A percentile compares a stretch with the other conserved stretches of the same genome.
Conservation (phyloP, 2,888 invertebrate genomes). For the Frankliniella fusca region DNA sequence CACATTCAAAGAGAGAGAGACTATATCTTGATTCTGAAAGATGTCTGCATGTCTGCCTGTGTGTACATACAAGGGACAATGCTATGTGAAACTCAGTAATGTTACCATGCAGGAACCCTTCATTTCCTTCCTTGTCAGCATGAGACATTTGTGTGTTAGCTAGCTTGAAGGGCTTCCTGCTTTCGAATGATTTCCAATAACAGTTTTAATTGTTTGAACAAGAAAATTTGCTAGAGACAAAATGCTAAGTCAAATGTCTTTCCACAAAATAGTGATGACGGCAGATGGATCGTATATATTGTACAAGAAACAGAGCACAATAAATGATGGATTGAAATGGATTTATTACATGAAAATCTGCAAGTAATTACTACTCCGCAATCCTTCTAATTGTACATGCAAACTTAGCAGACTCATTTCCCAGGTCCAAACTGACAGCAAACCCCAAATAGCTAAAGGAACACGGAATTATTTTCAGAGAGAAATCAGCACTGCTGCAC, state of each 20-base stretch:
- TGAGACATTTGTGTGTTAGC: constrained; percentile 18
- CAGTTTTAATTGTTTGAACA: background rate
- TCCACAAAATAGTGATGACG: constrained; percentile 22
- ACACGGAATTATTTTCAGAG: too few species aligned
- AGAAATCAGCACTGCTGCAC: too few species aligned
- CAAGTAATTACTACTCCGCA: background rate
- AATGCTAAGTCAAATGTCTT: constrained; percentile 26
- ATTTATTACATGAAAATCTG: constrained; percentile 23
- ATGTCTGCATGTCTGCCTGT: background rate
- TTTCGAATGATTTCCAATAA: constrained; percentile 21
- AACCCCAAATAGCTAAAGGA: too few species aligned
- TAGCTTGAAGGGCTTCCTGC: constrained; percentile 25
- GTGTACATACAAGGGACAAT: constrained; percentile 5
- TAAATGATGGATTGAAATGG: constrained; percentile 26
- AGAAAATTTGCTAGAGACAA: constrained; percentile 16
- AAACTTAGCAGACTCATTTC: too few species aligned
- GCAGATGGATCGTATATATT: constrained; percentile 19
- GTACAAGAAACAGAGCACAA: constrained; percentile 24
- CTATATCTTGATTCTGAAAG: constrained; percentile 11
- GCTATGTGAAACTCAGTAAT: constrained; percentile 20
- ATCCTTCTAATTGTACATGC: too few species aligned
- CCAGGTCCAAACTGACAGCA: too few species aligned
- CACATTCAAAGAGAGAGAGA: constrained; percentile 26
- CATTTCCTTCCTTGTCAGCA: constrained; percentile 11
- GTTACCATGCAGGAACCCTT: constrained; percentile 26